Base-by-base conservation (phyloP, 2,888 invertebrate genomes). In the Hirtodrosophila histrioides region DNA sequence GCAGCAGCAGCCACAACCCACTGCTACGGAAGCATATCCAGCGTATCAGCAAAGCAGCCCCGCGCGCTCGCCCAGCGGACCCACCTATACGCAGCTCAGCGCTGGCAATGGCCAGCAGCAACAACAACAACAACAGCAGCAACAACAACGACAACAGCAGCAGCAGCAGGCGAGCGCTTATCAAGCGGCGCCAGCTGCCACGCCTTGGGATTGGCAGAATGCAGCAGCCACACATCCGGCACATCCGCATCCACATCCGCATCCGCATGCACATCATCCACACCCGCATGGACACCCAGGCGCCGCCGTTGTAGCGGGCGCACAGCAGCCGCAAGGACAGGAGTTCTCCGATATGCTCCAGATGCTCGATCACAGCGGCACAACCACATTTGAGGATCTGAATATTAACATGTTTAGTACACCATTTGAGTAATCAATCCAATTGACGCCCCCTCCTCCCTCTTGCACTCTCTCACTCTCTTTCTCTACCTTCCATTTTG, bases 281-380 rank as follows among this genome's bases (percentile, higher is more conserved):
- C 85, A 88, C 69, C 88, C 85, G 76, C 92, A 89, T 67, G 75
- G 75, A 4, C 90, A 69, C 92, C 93, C 67, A 90, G 93, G 81
- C 41, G 92, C 92, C 10, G 81, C 89, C 7, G 90, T 91, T 24
- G 93, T 93, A 73, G 92, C 93, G 40, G 92, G 92, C 33, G 75
- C 58, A 6, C 80, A 86, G 8, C 92, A 92, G 31, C 94, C 95
- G 39, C 94, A 94, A 82, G 95, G 94, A 6, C 95, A 95, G 87
- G 97, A 97, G 92, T 94, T 97, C 58, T 96, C 97, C 11, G 97
- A 98, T 89, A 97, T 98, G 97, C 93, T 98, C 86, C 97, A 97
- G 92, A 97, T 98, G 94, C 92, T 98, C 58, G 96, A 97, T 92
- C 96, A 96, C 91, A 94, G 95, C 85, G 96, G 95, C 50, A 94